Conservation (phyloP, 2,888 invertebrate species). For the Parnassius orleans region DNA sequence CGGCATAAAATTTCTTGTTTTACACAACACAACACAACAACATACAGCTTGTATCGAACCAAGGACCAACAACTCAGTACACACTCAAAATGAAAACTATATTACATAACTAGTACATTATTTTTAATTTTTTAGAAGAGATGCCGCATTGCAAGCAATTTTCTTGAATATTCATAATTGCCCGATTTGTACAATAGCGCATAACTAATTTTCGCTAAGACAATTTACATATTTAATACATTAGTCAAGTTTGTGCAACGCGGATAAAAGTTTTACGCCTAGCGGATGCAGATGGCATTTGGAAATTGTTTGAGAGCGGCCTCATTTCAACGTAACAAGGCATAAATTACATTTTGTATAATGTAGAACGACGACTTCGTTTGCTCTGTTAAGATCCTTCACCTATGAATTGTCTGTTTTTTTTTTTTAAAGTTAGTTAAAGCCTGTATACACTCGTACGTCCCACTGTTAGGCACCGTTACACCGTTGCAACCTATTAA, state of each 20-base stretch:
- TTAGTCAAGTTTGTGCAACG: constrained; percentile 24
- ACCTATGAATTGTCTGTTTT: background rate
- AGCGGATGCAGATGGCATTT: constrained; percentile 22
- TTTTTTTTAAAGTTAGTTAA: background rate
- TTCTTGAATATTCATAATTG: background rate
- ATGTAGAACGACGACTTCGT: background rate
- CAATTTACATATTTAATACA: constrained; percentile 18
- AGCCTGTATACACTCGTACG: too few relatives aligned
- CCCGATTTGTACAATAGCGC: constrained; percentile 1
- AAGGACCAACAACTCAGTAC: too few relatives aligned
- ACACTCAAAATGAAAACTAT: too few relatives aligned
- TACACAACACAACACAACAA: too few relatives aligned
- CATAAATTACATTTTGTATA: constrained; percentile 10
- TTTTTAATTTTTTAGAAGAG: too few relatives aligned
- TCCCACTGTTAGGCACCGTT: too few relatives aligned
- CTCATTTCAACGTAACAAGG: constrained; percentile 16
- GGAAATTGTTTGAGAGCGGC: constrained; percentile 20
- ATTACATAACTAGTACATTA: too few relatives aligned
- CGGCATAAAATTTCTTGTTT: too few relatives aligned
- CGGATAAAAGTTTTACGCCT: constrained; percentile 13
- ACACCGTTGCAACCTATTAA: too few relatives aligned
- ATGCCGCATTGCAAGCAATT: too few relatives aligned
- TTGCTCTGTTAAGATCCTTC: background rate
- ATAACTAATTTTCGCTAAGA: constrained; percentile 15
- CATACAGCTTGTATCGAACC: too few relatives aligned